Evolutionary conservation across 53 echinoderm and acorn worm genomes (phyloP).

Genomic region (Zoroaster sp.): DNA sequence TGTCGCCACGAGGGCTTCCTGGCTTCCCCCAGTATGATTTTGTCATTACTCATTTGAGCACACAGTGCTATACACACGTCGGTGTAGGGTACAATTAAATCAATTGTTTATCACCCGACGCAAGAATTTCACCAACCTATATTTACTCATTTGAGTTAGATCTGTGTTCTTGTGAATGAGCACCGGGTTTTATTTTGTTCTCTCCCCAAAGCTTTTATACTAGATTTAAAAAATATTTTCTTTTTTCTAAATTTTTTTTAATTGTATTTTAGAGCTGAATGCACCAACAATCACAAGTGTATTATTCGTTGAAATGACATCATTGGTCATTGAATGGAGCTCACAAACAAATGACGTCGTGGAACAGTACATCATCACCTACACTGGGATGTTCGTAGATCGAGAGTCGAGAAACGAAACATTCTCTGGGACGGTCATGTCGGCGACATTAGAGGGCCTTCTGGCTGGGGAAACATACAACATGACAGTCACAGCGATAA

Average conservation of each 20-base stretch:
- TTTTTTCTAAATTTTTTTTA: neutral
- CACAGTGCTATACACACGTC: too few relatives aligned
- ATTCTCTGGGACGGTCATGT: neutral
- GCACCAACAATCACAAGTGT: slow-evolving; percentile 10
- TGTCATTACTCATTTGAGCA: too few relatives aligned
- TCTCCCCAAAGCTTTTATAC: too few relatives aligned
- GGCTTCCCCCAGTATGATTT: too few relatives aligned
- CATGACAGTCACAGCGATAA: slow-evolving; percentile 29
- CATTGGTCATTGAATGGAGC: slow-evolving; percentile 24
- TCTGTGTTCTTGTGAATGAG: too few relatives aligned
- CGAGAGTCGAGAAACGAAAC: neutral
- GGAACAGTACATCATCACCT: slow-evolving; percentile 16
- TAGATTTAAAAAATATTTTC: too few relatives aligned
- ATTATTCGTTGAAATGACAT: neutral
- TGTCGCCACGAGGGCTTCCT: neutral
- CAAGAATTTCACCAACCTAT: too few relatives aligned
- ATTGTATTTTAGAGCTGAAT: neutral
- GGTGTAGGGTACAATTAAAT: too few relatives aligned
- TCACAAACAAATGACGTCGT: slow-evolving; percentile 21
- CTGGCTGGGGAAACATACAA: slow-evolving; percentile 48
- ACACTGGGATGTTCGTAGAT: slow-evolving; percentile 20
- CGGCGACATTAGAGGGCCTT: neutral
- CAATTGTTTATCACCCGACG: too few relatives aligned
- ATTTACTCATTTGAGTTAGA: too few relatives aligned
- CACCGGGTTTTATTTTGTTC: too few relatives aligned